Evolutionary conservation across 2,888 invertebrate genomes (phyloP).

Genomic region (Graphium colonna): DNA sequence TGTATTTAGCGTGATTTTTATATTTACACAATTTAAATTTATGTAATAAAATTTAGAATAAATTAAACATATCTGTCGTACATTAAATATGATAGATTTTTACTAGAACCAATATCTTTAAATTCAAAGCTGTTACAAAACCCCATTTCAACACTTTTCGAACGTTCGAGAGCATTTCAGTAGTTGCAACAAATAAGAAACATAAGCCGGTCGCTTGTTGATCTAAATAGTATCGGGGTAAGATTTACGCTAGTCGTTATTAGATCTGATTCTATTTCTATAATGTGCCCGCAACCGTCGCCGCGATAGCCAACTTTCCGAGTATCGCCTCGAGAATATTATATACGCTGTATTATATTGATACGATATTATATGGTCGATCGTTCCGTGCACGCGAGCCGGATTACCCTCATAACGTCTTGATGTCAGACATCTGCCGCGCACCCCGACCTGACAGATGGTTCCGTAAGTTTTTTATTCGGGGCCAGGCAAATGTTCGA

Average conservation of each 20-base stretch:
- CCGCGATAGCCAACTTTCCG: conserved; percentile 37
- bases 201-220: conserved; percentile 22
- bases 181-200: conserved; percentile 20
- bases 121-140: too few relatives aligned
- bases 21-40: too few relatives aligned
- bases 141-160: too few relatives aligned
- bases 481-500: conserved; percentile 43
- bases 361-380: conserved; percentile 34
- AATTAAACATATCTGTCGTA: too few relatives aligned
- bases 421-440: conserved; percentile 69
- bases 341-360: too few relatives aligned
- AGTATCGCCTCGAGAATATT: conserved; percentile 26
- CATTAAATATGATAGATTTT: too few relatives aligned
- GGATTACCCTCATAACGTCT: conserved; percentile 72
- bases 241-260: conserved; percentile 35
- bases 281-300: conserved; percentile 27
- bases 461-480: conserved; percentile 61
- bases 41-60: too few relatives aligned
- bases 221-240: conserved; percentile 26
- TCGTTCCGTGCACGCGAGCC: conserved; percentile 59
- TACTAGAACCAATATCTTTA: too few relatives aligned
- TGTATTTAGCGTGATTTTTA: too few relatives aligned
- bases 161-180: not conserved
- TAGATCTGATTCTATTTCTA: conserved; percentile 45
- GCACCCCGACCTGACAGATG: conserved; percentile 53